A percentile compares a stretch with the other conserved stretches of the same genome.
phyloP scores from a whole-genome alignment of 2,113 vertebrate species.

The Bos javanicus region DNA sequence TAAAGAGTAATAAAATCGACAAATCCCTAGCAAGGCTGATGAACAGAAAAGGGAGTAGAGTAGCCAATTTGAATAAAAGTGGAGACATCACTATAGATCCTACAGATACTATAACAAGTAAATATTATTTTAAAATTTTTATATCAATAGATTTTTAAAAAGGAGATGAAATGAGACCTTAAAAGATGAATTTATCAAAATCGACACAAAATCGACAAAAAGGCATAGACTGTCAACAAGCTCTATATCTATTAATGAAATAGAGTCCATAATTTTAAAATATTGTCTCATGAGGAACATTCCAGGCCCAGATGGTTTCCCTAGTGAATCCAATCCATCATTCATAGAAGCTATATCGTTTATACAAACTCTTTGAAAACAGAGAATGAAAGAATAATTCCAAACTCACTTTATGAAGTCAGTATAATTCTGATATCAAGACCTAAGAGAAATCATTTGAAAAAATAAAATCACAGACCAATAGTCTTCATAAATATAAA shows the following conservation, averaged over 20 bases:
- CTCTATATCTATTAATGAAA: not conserved
- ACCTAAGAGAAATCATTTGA: not conserved
- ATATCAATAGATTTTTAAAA: not conserved
- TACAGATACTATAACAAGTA: not conserved
- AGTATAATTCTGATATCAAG: not conserved
- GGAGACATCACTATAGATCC: not conserved
- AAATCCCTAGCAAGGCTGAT: not conserved
- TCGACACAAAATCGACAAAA: not conserved
- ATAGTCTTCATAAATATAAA: not conserved
- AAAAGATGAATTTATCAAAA: not conserved
- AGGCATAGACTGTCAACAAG: not conserved
- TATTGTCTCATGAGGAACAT: not conserved
- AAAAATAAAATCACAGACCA: not conserved
- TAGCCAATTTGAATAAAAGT: not conserved
- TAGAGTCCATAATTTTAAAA: not conserved
- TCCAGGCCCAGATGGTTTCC: not conserved
- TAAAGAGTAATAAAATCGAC: not conserved
- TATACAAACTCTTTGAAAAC: not conserved
- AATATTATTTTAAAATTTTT: not conserved
- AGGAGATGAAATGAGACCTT: not conserved
- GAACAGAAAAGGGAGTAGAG: not conserved
- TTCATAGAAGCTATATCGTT: not conserved
- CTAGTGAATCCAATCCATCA: not conserved
- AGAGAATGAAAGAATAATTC: not conserved
- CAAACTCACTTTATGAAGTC: not conserved